phyloP scores from a whole-genome alignment of 2,113 vertebrate species.

The Prunella fulvescens region DNA sequence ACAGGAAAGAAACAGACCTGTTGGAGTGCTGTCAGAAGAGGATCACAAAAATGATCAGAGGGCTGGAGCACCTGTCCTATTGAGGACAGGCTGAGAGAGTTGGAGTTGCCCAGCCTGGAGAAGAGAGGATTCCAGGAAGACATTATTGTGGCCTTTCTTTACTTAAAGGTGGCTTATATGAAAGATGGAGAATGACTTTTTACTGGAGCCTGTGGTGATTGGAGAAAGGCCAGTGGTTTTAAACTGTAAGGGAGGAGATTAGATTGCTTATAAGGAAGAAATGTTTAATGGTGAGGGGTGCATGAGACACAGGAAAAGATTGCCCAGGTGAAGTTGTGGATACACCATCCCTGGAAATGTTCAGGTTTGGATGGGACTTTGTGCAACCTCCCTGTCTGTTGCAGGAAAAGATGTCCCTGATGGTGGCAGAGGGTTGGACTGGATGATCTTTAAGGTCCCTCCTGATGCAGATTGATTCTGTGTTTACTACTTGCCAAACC shows the following conservation, averaged over 20 bases:
- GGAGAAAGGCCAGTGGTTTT: neutral
- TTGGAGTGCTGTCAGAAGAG: accelerated
- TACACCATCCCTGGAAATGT: neutral
- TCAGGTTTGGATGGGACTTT: neutral
- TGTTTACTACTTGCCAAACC: neutral
- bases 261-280: neutral
- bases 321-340: neutral
- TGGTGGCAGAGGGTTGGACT: neutral
- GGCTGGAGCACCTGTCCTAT: neutral
- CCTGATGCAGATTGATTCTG: neutral
- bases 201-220: neutral
- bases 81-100: neutral
- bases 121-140: neutral
- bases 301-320: neutral
- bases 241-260: neutral
- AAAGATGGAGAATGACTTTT: neutral
- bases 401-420: neutral
- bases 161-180: neutral
- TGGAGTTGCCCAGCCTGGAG: neutral
- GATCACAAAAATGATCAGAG: neutral
- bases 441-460: neutral
- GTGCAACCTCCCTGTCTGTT: neutral
- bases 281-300: neutral
- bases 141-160: neutral
- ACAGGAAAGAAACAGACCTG: neutral